These are phyloP conservation scores for Lacanobia wlatinum DNA, from an alignment of 2,888 invertebrate genomes.

Conservation along the genomic window DNA sequence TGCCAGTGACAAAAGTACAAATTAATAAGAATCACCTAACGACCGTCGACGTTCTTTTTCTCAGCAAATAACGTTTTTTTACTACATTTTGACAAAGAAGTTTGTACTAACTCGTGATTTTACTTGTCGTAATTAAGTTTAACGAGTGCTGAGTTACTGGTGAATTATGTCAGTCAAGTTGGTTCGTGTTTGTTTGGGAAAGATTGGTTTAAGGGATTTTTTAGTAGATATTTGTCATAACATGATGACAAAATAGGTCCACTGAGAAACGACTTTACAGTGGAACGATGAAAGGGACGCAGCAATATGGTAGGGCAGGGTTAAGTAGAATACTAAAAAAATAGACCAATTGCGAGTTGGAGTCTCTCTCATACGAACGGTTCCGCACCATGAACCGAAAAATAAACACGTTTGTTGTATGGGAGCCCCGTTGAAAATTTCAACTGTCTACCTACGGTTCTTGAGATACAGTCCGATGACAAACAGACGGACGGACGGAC, in stretches of 20 bases:
- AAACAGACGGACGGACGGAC: no score
- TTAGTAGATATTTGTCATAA: not conserved
- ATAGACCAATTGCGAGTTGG: no score
- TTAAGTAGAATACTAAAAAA: no score
- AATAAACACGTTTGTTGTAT: no score
- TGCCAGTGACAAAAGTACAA: constrained; percentile 76
- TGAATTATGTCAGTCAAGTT: constrained; percentile 42
- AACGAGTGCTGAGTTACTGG: constrained; percentile 15
- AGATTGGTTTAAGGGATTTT: constrained; percentile 21
- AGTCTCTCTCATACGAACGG: no score
- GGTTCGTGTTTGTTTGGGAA: constrained; percentile 9
- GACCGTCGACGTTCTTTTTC: constrained; percentile 64
- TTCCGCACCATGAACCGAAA: no score
- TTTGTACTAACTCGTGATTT: constrained; percentile 58
- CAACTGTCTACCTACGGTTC: no score
- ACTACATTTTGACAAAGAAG: constrained; percentile 58
- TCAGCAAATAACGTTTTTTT: constrained; percentile 56
- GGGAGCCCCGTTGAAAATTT: no score
- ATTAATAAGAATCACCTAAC: constrained; percentile 84
- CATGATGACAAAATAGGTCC: not conserved
- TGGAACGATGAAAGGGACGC: no score
- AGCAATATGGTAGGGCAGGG: no score
- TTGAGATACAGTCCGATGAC: no score
- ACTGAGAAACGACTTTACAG: no score
- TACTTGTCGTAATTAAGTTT: constrained; percentile 64